Evolutionary conservation across 2,113 vertebrate genomes (phyloP), one percentile per base, ranked within the genome.

Genomic region (Poeciliopsis prolifica): DNA sequence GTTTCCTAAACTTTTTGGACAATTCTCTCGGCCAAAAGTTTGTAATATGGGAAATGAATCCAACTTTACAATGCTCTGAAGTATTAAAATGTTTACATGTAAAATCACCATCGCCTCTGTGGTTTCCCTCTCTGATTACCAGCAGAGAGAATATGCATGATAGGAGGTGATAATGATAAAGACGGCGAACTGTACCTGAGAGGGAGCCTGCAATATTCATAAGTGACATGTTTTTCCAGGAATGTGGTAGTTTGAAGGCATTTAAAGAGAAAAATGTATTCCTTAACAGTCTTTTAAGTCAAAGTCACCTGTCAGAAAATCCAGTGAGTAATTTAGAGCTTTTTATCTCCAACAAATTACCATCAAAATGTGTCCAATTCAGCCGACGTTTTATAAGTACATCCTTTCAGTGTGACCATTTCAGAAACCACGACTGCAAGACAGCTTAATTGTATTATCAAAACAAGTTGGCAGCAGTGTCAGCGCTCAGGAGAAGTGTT

Each of bases 321-420:
- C 33, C 62, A 0, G 35, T 62, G 24, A 63, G 61, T 65, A 35
- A 80, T 72, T 75, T 61, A 19, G 31, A 80, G 68, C 73, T 61
- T 76, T 74, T 4, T 69, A 78, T 68, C n/a, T 5, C 2, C n/a
- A 66, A 69, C 61, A 80, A 80, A 76, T 75, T 74, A 68, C 67
- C 72, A 66, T 31, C 37, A 60, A 10, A 72, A 58, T 35, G 76
- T 70, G 60, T 61, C 61, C 42, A 24, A 76, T 42, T 78, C 68
- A 24, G 1, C 33, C 22, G 37, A 67, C 40, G 29, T 74, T 58
- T 14, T 28, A n/a, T 40, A 44, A 69, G 66, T 26, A 0, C 8
- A 0, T 15, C 33, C 26, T 1, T 2, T 80, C 54, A 58, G 33
- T 30, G 10, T 30, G 30, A 65, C 29, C 3, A 15, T 28, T 62